Conservation (phyloP, 2,888 invertebrate genomes). For the Tipula confusa region DNA sequence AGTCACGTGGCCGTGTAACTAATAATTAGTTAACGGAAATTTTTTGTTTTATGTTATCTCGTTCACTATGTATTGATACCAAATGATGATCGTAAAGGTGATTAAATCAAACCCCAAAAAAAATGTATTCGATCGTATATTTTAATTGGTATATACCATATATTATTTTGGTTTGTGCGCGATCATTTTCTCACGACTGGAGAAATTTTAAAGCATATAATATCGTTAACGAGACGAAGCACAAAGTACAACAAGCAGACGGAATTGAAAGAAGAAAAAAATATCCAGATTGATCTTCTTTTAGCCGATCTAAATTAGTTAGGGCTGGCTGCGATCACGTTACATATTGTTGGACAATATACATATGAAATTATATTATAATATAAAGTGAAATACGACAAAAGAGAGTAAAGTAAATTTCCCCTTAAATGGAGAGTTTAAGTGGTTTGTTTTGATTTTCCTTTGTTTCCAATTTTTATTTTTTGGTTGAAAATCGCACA, state of each 20-base stretch:
- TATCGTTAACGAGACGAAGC: not conserved
- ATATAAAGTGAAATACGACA: not conserved
- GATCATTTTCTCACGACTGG: not conserved
- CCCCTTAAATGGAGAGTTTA: not conserved
- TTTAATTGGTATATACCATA: not conserved
- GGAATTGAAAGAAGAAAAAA: not conserved
- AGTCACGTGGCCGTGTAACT: not conserved
- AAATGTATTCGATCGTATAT: not conserved
- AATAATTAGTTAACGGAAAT: not conserved
- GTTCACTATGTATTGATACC: not conserved
- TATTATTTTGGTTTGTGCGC: not conserved
- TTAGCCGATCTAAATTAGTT: not conserved
- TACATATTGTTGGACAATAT: not conserved
- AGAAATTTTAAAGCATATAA: not conserved
- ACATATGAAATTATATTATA: not conserved
- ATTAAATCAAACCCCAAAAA: not conserved
- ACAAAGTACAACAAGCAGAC: not conserved
- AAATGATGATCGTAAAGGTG: not conserved
- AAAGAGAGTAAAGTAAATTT: not conserved
- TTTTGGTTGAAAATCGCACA: not conserved
- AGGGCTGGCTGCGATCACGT: not conserved
- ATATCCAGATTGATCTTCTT: conserved; percentile 20
- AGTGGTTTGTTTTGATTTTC: not conserved
- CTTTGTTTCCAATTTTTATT: not conserved
- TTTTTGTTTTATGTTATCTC: not conserved